Base-by-base conservation (phyloP, 30 jellyfish, hydroid and myxozoan genomes). In the Aurelia sp. region DNA sequence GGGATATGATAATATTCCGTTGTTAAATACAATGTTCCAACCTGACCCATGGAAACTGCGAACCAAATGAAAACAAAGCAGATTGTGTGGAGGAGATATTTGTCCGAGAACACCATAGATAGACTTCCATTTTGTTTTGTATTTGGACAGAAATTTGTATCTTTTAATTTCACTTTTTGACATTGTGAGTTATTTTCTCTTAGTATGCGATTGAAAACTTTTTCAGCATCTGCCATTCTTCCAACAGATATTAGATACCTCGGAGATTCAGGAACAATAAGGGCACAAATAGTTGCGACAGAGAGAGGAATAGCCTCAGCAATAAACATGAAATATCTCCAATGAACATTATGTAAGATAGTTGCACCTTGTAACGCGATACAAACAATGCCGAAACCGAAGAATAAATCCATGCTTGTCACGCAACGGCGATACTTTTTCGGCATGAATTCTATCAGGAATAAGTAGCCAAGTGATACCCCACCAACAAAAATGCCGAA, bases 11-110 rank as follows among this genome's bases (percentile, higher is more conserved):
- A 70, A 53, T 84, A 84, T 68, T 84, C 93, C 40, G 93, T 84
- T 23, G 93, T 84, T 22, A 84, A 40, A 63, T 84, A 84, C 76
- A 84, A 44, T 17, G 93, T 84, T 31, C 93, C 93, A n/a, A 84
- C 93, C 35, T 84, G 93, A 3, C 93, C 84, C 93, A 84, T 84
- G 47, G 93, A 84, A 21, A 84, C 93, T 10, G 93, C 86, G 78
- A 84, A 84, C 93, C 93, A 84, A 4, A 84, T 84, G 69, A 84
- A 72, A 33, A 76, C 84, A 53, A 84, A 84, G 62, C 93, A 84
- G 16, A 55, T 33, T 18, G 93, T 84, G 80, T 84, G 76, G 61
- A 22, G 76, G 83, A 84, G 82, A 27, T 71, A 84, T 23, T 62
- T 84, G 0, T 65, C 77, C 11, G 93, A 84, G 66, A 84, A 84